Base-by-base conservation (phyloP, 2,113 vertebrate genomes). In the Tragelaphus buxtoni region DNA sequence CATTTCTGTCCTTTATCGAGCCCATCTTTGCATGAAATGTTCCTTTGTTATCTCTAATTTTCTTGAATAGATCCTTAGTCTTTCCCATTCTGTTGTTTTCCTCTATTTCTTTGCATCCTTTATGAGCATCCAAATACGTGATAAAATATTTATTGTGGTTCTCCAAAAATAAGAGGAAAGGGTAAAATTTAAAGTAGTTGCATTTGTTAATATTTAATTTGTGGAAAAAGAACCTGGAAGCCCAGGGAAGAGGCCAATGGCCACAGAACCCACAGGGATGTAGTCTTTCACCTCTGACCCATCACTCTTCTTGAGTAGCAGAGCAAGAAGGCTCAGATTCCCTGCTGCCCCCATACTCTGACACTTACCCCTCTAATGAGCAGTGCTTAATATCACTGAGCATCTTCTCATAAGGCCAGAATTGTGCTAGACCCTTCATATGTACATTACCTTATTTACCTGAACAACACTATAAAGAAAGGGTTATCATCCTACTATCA, bases 101-200 rank as follows among this genome's bases (percentile, higher is more conserved):
- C 39, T 39, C 39, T 39, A 39, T 39, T 39, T 39, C 3, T 39
- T 39, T 39, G 39, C 45, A 60, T 81, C 20, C 28, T 90, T n/a
- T 42, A 30, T 61, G 32, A 90, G 30, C 49, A 55, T 94, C 60
- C 55, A 97, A 63, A 42, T 79, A 86, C 9, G 4, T 80, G 9
- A 91, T 95, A 20, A 95, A 89, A 87, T 86, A 80, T 94, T 76
- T 60, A 91, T 63, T 28, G 51, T 18, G 7, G 3, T 69, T 82
- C 49, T 93, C 61, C 53, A 61, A 97, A 97, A 95, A 89, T 94
- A 96, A 93, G 81, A 28, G 51, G 56, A 94, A 86, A 72, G 17
- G 18, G 69, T 56, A 20, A 47, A 90, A 90, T 74, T 79, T 79
- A 79, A 94, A 93, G 77, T 55, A 82, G 63, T 85, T 74, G 24